Evolutionary conservation across 2,888 invertebrate genomes (phyloP).

Genomic region (Sinodicranocentrus sp.): DNA sequence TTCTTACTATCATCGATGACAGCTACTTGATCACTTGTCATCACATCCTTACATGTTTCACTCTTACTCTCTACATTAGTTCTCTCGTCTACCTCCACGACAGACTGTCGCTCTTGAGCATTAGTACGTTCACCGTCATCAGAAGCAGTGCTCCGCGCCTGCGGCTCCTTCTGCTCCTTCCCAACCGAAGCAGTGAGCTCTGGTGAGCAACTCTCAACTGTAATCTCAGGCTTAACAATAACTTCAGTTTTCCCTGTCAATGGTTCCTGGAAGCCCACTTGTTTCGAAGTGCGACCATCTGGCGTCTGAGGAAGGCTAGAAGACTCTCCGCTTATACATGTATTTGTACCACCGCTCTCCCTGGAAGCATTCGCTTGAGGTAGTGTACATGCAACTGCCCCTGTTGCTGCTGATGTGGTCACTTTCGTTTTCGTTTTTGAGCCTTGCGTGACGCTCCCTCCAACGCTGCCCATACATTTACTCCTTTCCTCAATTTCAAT

Average conservation of each 20-base stretch:
- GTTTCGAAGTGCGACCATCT: slow-evolving; percentile 71
- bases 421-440: slow-evolving; percentile 61
- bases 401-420: slow-evolving; percentile 59
- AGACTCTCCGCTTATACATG: slow-evolving; percentile 51
- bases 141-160: too few relatives aligned
- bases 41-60: slow-evolving; percentile 49
- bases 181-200: slow-evolving; percentile 70
- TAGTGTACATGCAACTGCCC: slow-evolving; percentile 42
- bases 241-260: slow-evolving; percentile 71
- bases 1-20: slow-evolving; percentile 29
- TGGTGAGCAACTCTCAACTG: slow-evolving; percentile 76
- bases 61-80: slow-evolving; percentile 60
- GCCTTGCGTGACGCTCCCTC: slow-evolving; percentile 62
- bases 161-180: slow-evolving; percentile 4
- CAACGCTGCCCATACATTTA: slow-evolving; percentile 43
- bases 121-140: slow-evolving; percentile 35
- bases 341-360: slow-evolving; percentile 58
- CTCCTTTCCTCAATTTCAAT: slow-evolving; percentile 78
- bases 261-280: slow-evolving; percentile 76
- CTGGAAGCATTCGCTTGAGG: slow-evolving; percentile 60
- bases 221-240: slow-evolving; percentile 75
- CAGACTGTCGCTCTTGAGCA: slow-evolving; percentile 58
- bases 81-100: slow-evolving; percentile 49
- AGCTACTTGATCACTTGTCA: slow-evolving; percentile 58
- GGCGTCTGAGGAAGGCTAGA: slow-evolving; percentile 70